Evolutionary conservation across 2,888 invertebrate genomes (phyloP).

Genomic region (Abrostola triplasia): DNA sequence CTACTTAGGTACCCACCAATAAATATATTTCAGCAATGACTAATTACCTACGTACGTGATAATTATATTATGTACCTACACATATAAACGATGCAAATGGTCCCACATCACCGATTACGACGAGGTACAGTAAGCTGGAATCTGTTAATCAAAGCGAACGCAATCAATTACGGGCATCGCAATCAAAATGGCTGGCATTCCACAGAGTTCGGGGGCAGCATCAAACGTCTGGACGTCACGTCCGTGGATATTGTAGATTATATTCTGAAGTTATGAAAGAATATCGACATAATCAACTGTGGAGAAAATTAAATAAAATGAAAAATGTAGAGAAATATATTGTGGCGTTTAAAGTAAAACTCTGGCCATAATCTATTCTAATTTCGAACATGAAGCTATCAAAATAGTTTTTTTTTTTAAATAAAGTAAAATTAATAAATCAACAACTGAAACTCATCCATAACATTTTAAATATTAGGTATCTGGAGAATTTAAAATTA

Average conservation of each 20-base stretch:
- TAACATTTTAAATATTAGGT: too few species aligned
- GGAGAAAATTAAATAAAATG: background rate
- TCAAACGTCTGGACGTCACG: conserved; percentile 63
- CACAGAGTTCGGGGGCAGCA: conserved; percentile 63
- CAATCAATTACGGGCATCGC: conserved; percentile 81
- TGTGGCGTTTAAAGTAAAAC: too few species aligned
- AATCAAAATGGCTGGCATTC: conserved; percentile 85
- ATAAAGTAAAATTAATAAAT: too few species aligned
- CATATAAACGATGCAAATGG: conserved; percentile 42
- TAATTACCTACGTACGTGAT: conserved; percentile 6
- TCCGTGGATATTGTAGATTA: conserved; percentile 21
- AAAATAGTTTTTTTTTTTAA: too few species aligned
- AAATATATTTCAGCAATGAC: conserved; percentile 21
- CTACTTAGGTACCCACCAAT: conserved; percentile 3
- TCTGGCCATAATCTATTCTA: too few species aligned
- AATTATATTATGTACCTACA: too few species aligned
- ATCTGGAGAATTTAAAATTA: too few species aligned
- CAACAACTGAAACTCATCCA: too few species aligned
- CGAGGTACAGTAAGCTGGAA: conserved; percentile 68
- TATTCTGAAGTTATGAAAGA: conserved; percentile 3
- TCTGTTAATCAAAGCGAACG: conserved; percentile 84
- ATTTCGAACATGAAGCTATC: too few species aligned
- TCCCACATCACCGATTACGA: conserved; percentile 44
- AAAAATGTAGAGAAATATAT: too few species aligned
- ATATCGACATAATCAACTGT: background rate